These are phyloP conservation scores for Tineola bisselliella DNA, from an alignment of 2,888 invertebrate genomes.

Conservation along the genomic window DNA sequence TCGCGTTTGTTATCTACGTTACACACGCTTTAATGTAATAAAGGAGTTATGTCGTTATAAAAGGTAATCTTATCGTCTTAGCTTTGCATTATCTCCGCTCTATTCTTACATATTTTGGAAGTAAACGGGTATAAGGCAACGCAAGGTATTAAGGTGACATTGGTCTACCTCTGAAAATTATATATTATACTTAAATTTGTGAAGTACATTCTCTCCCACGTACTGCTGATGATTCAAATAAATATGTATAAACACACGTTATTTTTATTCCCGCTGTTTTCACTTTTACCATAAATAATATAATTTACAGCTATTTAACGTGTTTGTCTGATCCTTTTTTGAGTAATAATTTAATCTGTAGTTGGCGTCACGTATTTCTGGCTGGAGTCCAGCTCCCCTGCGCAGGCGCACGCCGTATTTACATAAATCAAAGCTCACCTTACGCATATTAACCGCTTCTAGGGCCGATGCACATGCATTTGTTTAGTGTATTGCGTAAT, in stretches of 20 bases:
- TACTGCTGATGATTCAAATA: background rate
- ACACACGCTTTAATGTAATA: too few species aligned
- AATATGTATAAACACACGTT: background rate
- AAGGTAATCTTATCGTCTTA: too few species aligned
- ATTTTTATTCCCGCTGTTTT: background rate
- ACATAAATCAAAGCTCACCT: slow-evolving; percentile 41
- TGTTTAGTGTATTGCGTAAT: background rate
- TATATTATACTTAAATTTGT: too few species aligned
- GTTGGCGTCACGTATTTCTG: slow-evolving; percentile 21
- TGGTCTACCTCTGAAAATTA: too few species aligned
- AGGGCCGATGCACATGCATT: background rate
- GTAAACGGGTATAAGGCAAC: too few species aligned
- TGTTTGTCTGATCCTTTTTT: slow-evolving; percentile 8
- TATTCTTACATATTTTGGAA: too few species aligned
- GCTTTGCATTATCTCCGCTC: too few species aligned
- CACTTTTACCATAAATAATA: background rate
- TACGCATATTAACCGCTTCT: slow-evolving; percentile 9
- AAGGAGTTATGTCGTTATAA: too few species aligned
- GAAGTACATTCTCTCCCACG: background rate
- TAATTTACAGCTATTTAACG: background rate
- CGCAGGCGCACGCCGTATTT: slow-evolving; percentile 35
- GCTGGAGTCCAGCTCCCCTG: slow-evolving; percentile 17
- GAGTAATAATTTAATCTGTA: slow-evolving; percentile 15
- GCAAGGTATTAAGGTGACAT: too few species aligned
- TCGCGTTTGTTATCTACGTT: background rate